Evolutionary conservation across 2,113 vertebrate genomes (phyloP).

Genomic region (Turnix velox): DNA sequence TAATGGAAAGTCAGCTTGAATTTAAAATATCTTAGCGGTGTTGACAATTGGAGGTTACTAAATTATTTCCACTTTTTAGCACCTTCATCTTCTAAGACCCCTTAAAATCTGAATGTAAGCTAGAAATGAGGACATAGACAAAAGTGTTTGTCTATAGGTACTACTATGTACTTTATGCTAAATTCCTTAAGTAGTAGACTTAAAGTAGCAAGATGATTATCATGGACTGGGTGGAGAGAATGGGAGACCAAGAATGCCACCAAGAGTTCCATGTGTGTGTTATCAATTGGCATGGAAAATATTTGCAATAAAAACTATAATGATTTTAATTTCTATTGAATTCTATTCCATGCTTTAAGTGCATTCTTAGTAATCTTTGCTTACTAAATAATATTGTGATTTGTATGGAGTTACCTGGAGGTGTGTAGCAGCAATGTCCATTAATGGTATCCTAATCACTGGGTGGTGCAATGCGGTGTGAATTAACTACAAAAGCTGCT

Average conservation of each 20-base stretch:
- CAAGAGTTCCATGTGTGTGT: not conserved
- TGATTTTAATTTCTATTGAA: not conserved
- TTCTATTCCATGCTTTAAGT: not conserved
- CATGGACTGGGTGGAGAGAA: not conserved
- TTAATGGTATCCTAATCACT: not conserved
- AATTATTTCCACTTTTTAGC: not conserved
- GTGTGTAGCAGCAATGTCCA: not conserved
- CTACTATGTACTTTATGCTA: not conserved
- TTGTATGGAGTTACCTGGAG: not conserved
- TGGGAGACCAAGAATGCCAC: not conserved
- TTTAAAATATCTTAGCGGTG: not conserved
- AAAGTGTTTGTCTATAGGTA: not conserved
- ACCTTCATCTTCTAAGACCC: not conserved
- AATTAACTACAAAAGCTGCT: not conserved
- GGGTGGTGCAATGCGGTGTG: not conserved
- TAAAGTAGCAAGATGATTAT: no score
- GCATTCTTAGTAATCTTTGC: not conserved
- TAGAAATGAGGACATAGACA: not conserved
- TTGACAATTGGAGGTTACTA: not conserved
- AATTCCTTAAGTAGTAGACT: not conserved
- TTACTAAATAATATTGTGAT: not conserved
- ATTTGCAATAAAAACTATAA: not conserved
- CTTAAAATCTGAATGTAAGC: not conserved
- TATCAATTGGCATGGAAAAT: not conserved
- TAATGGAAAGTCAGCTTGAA: not conserved